These are phyloP conservation scores for Drosophila guanche DNA, from an alignment of 1,140 invertebrate genomes.

Conservation along the genomic window DNA sequence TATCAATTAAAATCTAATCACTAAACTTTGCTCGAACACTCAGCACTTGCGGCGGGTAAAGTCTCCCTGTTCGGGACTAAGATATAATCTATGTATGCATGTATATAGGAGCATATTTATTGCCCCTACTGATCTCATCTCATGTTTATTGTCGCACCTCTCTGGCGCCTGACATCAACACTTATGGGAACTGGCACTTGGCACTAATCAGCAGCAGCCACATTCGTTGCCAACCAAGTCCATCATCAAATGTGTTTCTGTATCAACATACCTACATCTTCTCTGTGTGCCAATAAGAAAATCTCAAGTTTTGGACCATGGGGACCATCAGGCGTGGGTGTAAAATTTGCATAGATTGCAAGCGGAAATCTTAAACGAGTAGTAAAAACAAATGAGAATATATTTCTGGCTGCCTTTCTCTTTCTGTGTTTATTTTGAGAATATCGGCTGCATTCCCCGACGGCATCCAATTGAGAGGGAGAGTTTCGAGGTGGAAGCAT, in stretches of 20 bases:
- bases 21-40: constrained; percentile 1
- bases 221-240: constrained; percentile 21
- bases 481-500: background rate
- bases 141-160: constrained; percentile 29
- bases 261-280: constrained; percentile 22
- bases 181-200: constrained; percentile 56
- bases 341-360: constrained; percentile 52
- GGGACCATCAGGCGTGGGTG: constrained; percentile 19
- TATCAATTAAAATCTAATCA: constrained; percentile 21
- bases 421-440: constrained; percentile 49
- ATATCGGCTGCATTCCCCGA: constrained; percentile 8
- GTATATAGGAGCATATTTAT: background rate
- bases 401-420: constrained; percentile 43
- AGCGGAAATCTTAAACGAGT: constrained; percentile 15
- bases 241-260: constrained; percentile 20
- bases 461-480: constrained; percentile 19
- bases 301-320: constrained; percentile 38
- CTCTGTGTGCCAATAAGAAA: constrained; percentile 42
- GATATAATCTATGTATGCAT: no score
- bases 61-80: no score
- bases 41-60: no score
- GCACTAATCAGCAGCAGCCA: constrained; percentile 59
- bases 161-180: constrained; percentile 37
- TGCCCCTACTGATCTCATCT: constrained; percentile 3
- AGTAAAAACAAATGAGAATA: constrained; percentile 13